Base-by-base conservation (phyloP, 2,113 vertebrate genomes). In the Entomyzon cyanotis region DNA sequence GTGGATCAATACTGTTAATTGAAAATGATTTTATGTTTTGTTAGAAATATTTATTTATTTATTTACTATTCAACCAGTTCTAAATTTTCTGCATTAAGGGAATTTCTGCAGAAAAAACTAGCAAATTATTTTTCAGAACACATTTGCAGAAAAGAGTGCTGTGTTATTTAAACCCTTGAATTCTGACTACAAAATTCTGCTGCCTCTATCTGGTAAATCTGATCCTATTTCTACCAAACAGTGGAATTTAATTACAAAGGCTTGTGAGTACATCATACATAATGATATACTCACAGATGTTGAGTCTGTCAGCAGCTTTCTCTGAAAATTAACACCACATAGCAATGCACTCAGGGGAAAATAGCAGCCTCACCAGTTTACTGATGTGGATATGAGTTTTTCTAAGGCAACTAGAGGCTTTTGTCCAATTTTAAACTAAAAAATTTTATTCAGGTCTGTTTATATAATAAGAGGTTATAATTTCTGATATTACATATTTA, bases 301-400 rank as follows among this genome's bases (percentile, higher is more conserved):
- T 79, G 79, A 69, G 70, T 80, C 84, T 42, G 58, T 78, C 10
- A 8, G 73, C 80, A 83, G n/a, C 46, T 95, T 89, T 82, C 74
- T 67, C 63, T 93, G 63, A 80, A 94, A 94, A 97, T 93, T 90
- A 91, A 79, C 74, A 91, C 17, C 67, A 84, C 46, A 79, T 78
- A 90, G 64, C 27, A 85, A 64, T 23, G 55, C 21, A 83, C 33
- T 59, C 70, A 46, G 39, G 78, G 67, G 53, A 85, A 91, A 89
- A 77, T 16, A 62, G 50, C 46, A 90, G 65, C 63, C 41, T 93
- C 28, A 63, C 7, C 21, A 33, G 25, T 67, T 80, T 83, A 53
- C 33, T 46, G 10, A 53, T 76, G 37, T 35, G 18, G 62, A 27
- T 11, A 37, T 42, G 41, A 69, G 25, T 22, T 74, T 84, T 89